Evolutionary conservation across 2,797 vertebrate genomes (phyloP), one percentile per base, ranked within the genome.

Genomic region (Sebastiscus tertius): DNA sequence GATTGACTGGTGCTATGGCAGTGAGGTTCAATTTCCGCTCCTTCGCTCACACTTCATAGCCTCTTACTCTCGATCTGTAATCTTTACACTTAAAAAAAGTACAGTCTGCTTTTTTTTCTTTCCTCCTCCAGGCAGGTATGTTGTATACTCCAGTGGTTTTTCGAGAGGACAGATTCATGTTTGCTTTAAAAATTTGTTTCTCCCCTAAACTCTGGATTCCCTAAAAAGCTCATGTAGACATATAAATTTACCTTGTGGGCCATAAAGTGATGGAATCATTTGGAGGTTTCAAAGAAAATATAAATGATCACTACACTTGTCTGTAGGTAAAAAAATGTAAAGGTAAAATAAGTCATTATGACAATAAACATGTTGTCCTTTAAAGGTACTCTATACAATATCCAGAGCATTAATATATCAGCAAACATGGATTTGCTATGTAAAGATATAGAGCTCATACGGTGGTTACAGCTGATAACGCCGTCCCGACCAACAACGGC

Each of bases 11-110:
- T 92, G 94, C 92, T 92, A 54, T 93, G 94, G 96, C 90, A 93
- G 91, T 36, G 62, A 93, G 89, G 95, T 96, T 97, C 95, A 96
- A 96, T 97, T 97, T 97, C 94, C 92, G 91, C 88, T 95, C 93
- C 92, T 94, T 96, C 94, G 88, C 89, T 96, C 95, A 96, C 89
- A 96, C 93, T 95, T 95, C 89, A 95, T 86, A 89, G 93, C 90
- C 92, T 93, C 85, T 92, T 87, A 90, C 90, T 86, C 88, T 88
- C 56, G 79, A 95, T 91, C 92, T 95, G 91, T 93, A 92, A 95
- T 95, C 92, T 96, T 89, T 91, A 85, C 84, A 91, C 95, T 96
- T 88, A 91, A 85, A 93, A 83, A 84, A 83, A 84, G 34, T 39
- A 83, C 75, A 87, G 82, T 88, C 75, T 80, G 39, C 61, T 67